Conservation (phyloP, 2,113 vertebrate genomes). For the Macrotis lagotis region DNA sequence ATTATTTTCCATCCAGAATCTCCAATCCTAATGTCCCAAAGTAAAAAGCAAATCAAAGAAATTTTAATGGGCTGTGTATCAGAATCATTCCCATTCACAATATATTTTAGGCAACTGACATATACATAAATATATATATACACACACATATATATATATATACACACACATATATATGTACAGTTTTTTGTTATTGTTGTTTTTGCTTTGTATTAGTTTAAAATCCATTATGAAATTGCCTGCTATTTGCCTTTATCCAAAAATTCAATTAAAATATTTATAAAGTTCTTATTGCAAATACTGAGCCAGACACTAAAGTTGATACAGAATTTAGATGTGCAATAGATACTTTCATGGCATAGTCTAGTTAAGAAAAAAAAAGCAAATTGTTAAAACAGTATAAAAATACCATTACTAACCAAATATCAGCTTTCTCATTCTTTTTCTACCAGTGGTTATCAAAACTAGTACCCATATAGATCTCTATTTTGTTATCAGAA, state of each 20-base stretch:
- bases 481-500: constrained; percentile 9
- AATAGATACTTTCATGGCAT: neutral
- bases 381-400: neutral
- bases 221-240: neutral
- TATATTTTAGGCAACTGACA: constrained; percentile 5
- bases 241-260: constrained; percentile 19
- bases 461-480: constrained; percentile 34
- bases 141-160: no score
- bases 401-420: neutral
- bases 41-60: constrained; percentile 20
- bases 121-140: no score
- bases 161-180: no score
- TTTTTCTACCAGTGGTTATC: constrained; percentile 12
- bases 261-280: neutral
- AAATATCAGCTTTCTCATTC: neutral
- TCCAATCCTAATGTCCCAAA: constrained; percentile 31
- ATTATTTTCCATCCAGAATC: constrained; percentile 41
- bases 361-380: constrained; percentile 2
- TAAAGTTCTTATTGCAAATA: neutral
- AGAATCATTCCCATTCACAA: constrained; percentile 4
- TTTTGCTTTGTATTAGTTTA: constrained; percentile 25
- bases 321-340: neutral
- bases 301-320: neutral
- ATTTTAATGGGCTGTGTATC: neutral
- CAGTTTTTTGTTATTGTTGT: constrained; percentile 26